Evolutionary conservation across 37 sponge, comb jelly and placozoan genomes (phyloP).

Genomic region (Hormiphora californensis): DNA sequence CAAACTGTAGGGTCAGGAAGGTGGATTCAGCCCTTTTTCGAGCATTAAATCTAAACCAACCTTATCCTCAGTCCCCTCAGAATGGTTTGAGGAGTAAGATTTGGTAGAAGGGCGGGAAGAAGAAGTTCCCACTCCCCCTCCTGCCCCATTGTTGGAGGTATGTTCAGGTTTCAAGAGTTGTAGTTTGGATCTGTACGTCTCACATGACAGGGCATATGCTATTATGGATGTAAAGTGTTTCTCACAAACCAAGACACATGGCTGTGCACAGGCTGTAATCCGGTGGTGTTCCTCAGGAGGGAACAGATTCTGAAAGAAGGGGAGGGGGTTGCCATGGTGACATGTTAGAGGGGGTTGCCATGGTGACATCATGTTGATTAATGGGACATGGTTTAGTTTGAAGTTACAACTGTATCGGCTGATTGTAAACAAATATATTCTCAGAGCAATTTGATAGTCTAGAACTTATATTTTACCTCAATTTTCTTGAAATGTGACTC

Average conservation of each 20-base stretch:
- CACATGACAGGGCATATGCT: slow-evolving; percentile 82
- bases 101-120: not conserved
- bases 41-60: too few relatives aligned
- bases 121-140: not conserved
- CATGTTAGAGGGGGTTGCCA: too few relatives aligned
- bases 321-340: too few relatives aligned
- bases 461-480: too few relatives aligned
- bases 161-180: slow-evolving; percentile 41
- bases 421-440: too few relatives aligned
- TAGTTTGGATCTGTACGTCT: slow-evolving; percentile 66
- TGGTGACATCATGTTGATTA: too few relatives aligned
- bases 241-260: slow-evolving; percentile 69
- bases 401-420: too few relatives aligned
- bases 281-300: slow-evolving; percentile 44
- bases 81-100: not conserved
- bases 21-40: not conserved
- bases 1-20: not conserved
- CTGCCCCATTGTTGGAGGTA: not conserved
- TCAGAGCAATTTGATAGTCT: too few relatives aligned
- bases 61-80: slow-evolving; percentile 19
- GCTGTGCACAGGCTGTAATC: not conserved
- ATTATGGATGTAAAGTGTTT: slow-evolving; percentile 93
- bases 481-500: too few relatives aligned
- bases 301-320: slow-evolving; percentile 35
- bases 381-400: too few relatives aligned